Base-by-base conservation (phyloP, 2,797 vertebrate genomes). In the Danionella dracula region DNA sequence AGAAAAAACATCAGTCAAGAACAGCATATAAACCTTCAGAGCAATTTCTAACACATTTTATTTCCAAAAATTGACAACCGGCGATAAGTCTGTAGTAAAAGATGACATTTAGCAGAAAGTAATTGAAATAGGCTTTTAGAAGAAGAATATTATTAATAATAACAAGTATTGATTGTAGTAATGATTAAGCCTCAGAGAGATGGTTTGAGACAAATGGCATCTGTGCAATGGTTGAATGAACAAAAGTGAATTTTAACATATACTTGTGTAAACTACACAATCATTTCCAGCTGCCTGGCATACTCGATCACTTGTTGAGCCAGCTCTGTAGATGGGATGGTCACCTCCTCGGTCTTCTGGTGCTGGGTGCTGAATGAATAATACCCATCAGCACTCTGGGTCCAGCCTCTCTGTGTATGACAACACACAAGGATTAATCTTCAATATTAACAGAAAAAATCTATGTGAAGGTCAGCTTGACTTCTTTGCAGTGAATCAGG, bases 261-360 rank as follows among this genome's bases (percentile, higher is more conserved):
- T 38, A 79, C 55, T 54, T 55, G 29, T 68, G 20, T 76, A 60
- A 70, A 65, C 86, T 92, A 96, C 79, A 98, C 95, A 66, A 97
- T 97, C 95, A 97, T 97, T 81, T 98, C 95, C 79, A 97, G 89
- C 83, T 97, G 95, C 72, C 93, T 88, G 48, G 95, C 94, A 11
- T 96, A 97, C 76, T 97, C 94, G 16, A 98, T 97, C 83, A 98
- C 94, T 81, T 98, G 95, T 66, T 91, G 86, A 73, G 94, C 94
- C 85, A 98, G 70, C 71, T 98, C 93, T 0, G 91, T 93, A 2
- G 94, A 95, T 9, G 95, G 95, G 75, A 98, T 97, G 73, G 85
- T 93, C 66, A 91, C 89, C 41, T 98, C 95, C 68, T 98, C 95
- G 0, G 91, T 89, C 63, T 93, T 92, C 79, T 94, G 94, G 76